Base-by-base conservation (phyloP, 2,888 invertebrate genomes). In the Rotaria sp. region DNA sequence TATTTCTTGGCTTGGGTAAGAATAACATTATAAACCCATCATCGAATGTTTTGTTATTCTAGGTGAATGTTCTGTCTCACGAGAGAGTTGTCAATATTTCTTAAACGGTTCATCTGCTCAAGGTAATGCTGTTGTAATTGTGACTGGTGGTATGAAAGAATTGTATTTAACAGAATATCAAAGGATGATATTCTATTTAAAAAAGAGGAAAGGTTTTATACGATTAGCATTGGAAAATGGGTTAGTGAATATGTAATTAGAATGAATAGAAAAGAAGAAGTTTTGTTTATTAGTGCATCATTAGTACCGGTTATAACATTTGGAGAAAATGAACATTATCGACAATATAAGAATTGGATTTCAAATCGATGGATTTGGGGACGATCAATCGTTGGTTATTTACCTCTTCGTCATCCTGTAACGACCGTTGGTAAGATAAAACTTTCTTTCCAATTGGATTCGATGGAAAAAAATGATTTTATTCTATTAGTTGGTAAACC, bases 21-120 rank as follows among this genome's bases (percentile, higher is more conserved):
- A 35, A 35, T 35, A 67, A 35, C 5, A 35, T 67, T 67, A 67
- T 67, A 30, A 18, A 35, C 35, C 67, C 8, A 67, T 67, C 55
- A 55, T 55, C 55, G 55, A 55, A 55, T 55, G 26, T 55, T 55
- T 55, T 55, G 24, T 55, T 55, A 55, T n/a, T 90, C 93, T 87
- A 94, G 94, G 67, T 67, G 67, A 30, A 35, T 67, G 67, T 35
- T 67, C 35, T 67, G 67, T 67, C 30, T 67, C 67, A 67, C 67
- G 67, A 30, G 67, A 67, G 30, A 67, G 67, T 67, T 67, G 67
- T 35, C 35, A 67, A 67, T 35, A 67, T 67, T 35, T 67, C 30
- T 35, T 67, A 35, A 67, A 35, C 35, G 67, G 67, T 35, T 35
- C 30, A 67, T 67, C 35, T 67, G 35, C 35, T 67, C 67, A 67